Evolutionary conservation across 2,797 vertebrate genomes (phyloP).

Genomic region (Tenualosa thibaudeaui): DNA sequence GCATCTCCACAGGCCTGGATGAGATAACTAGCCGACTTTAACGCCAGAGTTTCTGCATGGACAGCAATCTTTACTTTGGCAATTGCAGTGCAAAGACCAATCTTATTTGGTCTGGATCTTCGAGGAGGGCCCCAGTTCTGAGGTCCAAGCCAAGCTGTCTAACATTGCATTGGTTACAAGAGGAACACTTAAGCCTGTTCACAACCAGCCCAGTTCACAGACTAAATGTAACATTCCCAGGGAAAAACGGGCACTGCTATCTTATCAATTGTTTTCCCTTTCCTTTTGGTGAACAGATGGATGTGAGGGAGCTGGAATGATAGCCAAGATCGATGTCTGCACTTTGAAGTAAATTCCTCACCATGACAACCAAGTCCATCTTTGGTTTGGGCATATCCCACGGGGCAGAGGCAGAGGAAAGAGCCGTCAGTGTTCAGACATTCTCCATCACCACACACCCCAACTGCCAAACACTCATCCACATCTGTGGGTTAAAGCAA

Average conservation of each 20-base stretch:
- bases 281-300: not conserved
- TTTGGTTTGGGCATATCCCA: conserved; percentile 70
- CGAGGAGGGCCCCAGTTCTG: not conserved
- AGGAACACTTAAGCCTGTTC: not conserved
- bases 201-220: not conserved
- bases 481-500: conserved; percentile 68
- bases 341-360: conserved; percentile 53
- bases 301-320: not conserved
- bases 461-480: conserved; percentile 75
- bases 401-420: conserved; percentile 80
- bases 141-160: not conserved
- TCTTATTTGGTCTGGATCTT: not conserved
- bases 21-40: conserved; percentile 30
- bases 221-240: not conserved
- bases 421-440: conserved; percentile 84
- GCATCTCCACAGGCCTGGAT: conserved; percentile 24
- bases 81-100: conserved; percentile 30
- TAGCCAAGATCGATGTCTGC: not conserved
- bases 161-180: not conserved
- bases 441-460: conserved; percentile 78
- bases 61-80: conserved; percentile 38
- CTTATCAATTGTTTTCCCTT: not conserved
- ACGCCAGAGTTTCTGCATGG: conserved; percentile 29
- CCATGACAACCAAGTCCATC: conserved; percentile 77
- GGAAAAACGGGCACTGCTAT: not conserved